Evolutionary conservation across 2,113 vertebrate genomes (phyloP), one percentile per base, ranked within the genome.

Genomic region (Sylvicapra grimmia): DNA sequence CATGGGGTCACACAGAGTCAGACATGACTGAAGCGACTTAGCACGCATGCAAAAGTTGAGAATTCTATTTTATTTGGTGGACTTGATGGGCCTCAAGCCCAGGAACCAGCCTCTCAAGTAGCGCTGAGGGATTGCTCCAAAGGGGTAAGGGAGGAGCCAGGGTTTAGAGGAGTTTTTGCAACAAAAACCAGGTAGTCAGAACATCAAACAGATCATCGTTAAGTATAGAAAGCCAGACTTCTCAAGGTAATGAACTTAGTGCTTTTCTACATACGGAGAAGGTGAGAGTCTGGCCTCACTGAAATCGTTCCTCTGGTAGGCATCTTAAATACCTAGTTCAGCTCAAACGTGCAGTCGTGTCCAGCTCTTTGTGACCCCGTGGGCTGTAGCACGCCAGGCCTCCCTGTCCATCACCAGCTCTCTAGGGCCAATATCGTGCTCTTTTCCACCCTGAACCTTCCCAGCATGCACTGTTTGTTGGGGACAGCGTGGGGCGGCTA

Each of bases 311-410:
- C 29, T 80, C 19, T 82, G 79, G 31, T 51, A 51, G 4, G 23
- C 79, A 33, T 1, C 29, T 82, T 82, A 33, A 21, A 16, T 82
- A 6, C 8, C 15, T 4, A 40, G n/a, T 72, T 72, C n/a, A 72
- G 68, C 33, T 65, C 63, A 65, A 7, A 1, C 0, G 8, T 0
- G 1, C 63, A 65, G 63, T 7, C 1, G n/a, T 72, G n/a, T 40
- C 68, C n/a, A 23, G 19, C n/a, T 72, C n/a, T 72, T 36, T 72
- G 68, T 72, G n/a, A 72, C 68, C 68, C n/a, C 1, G 1, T 6
- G n/a, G n/a, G 10, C 68, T 72, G 19, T 11, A 40, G n/a, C 68
- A 40, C 19, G 10, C 68, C 68, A 72, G 68, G n/a, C 68, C 36
- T 72, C 68, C 19, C 68, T 23, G n/a, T 40, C 68, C 68, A 40